These are phyloP conservation scores for Eumerus sabulonum DNA, from an alignment of 2,888 invertebrate genomes.

Conservation along the genomic window DNA sequence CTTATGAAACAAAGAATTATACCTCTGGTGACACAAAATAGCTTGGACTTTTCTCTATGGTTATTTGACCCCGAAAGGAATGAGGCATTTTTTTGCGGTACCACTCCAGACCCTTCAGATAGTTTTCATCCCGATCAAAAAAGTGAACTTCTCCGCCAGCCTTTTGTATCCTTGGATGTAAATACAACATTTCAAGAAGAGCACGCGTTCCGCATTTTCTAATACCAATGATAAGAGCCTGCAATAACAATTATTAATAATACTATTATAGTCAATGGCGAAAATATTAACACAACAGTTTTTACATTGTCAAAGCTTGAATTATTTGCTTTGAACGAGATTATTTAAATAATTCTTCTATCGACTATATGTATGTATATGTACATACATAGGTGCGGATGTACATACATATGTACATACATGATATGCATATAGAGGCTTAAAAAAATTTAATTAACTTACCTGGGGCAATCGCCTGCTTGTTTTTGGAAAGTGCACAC, in stretches of 20 bases:
- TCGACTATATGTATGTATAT: too few species aligned
- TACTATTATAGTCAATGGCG: too few species aligned
- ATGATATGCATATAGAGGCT: too few species aligned
- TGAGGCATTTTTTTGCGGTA: slow-evolving; percentile 96
- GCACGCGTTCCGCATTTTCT: slow-evolving; percentile 98
- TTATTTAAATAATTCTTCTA: too few species aligned
- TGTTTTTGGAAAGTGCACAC: slow-evolving; percentile 83
- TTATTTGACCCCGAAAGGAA: slow-evolving; percentile 94
- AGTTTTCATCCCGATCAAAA: slow-evolving; percentile 97
- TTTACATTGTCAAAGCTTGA: too few species aligned
- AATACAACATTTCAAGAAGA: slow-evolving; percentile 95
- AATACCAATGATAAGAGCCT: slow-evolving; percentile 95
- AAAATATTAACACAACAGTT: too few species aligned
- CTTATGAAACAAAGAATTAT: slow-evolving; percentile 75
- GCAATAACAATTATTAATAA: slow-evolving; percentile 71
- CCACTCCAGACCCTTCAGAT: slow-evolving; percentile 95
- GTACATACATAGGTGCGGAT: too few species aligned
- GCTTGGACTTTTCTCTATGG: slow-evolving; percentile 98
- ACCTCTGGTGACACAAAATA: slow-evolving; percentile 98
- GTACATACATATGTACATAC: too few species aligned
- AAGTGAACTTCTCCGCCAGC: slow-evolving; percentile 97
- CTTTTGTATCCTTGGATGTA: slow-evolving; percentile 95
- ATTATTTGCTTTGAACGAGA: too few species aligned
- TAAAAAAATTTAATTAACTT: too few species aligned
- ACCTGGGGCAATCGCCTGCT: slow-evolving; percentile 84